These are phyloP conservation scores for Apteryx owenii DNA, from an alignment of 2,113 vertebrate genomes.

Conservation along the genomic window DNA sequence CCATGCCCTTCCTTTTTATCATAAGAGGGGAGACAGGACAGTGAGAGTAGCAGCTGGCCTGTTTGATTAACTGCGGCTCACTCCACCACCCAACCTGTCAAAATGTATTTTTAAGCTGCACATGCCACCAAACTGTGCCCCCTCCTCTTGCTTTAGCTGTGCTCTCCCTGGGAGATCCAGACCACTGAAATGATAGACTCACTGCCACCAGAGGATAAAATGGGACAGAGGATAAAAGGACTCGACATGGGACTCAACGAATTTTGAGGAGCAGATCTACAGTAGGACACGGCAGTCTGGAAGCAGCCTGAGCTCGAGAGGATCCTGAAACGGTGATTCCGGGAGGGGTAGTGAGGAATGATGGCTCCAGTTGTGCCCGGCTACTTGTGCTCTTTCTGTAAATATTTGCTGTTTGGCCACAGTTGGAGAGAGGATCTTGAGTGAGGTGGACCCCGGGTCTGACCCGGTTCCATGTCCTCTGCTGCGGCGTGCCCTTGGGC, in stretches of 20 bases:
- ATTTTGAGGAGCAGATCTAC: too few species aligned
- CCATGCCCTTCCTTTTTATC: accelerated
- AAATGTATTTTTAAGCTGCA: accelerated
- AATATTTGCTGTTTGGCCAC: accelerated
- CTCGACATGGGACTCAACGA: too few species aligned
- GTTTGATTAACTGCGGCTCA: accelerated
- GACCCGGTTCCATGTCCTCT: not conserved
- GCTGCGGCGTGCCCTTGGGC: not conserved
- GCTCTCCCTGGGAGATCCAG: too few species aligned
- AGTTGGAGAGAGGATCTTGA: too few species aligned
- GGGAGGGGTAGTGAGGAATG: accelerated
- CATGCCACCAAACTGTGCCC: not conserved
- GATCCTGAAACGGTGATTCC: accelerated
- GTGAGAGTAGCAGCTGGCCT: accelerated
- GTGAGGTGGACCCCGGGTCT: not conserved
- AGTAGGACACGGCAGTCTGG: too few species aligned
- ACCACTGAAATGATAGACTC: too few species aligned
- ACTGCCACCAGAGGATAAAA: too few species aligned
- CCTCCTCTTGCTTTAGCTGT: too few species aligned
- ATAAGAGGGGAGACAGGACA: not conserved
- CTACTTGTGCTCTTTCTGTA: not conserved
- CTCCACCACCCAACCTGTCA: not conserved
- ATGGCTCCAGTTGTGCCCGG: accelerated
- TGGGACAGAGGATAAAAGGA: too few species aligned
- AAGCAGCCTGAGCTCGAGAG: accelerated